A percentile compares a stretch with the other conserved stretches of the same genome.
Evolutionary conservation across 92 coral and sea anemone species (phyloP).

Genomic region (Zoanthus sansibaricus): DNA sequence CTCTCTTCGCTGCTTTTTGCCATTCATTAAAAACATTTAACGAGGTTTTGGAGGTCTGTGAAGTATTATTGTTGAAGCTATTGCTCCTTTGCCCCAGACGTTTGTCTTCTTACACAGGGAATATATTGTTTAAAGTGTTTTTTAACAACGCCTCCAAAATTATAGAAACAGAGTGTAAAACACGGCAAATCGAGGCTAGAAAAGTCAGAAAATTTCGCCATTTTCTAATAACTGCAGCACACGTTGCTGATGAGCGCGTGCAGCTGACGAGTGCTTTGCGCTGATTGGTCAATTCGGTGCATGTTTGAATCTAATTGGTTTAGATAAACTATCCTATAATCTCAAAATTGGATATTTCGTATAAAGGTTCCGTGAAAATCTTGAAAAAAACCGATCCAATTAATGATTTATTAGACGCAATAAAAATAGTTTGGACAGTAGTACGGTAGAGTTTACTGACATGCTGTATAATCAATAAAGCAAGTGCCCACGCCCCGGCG

Average conservation of each 20-base stretch:
- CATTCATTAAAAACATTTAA: conserved; percentile 21
- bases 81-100: conserved; percentile 8
- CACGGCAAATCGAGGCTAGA: conserved; percentile 9
- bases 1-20: conserved; percentile 8
- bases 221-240: neutral
- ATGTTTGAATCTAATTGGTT: conserved; percentile 14
- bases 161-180: neutral
- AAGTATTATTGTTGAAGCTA: conserved; percentile 20
- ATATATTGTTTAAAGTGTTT: neutral
- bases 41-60: conserved; percentile 20
- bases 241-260: neutral
- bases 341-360: conserved; percentile 1
- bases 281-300: conserved; percentile 28
- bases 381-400: conserved; percentile 11
- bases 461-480: neutral
- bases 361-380: conserved; percentile 9
- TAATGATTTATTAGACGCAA: neutral
- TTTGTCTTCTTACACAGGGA: neutral
- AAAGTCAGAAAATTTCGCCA: conserved; percentile 9
- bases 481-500: too few species aligned
- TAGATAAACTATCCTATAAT: neutral
- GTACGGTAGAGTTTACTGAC: neutral
- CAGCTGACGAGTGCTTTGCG: conserved; percentile 7
- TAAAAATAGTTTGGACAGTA: neutral
- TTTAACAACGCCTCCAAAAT: neutral